Evolutionary conservation across 2,888 invertebrate genomes (phyloP).

Genomic region (Tuta absoluta): DNA sequence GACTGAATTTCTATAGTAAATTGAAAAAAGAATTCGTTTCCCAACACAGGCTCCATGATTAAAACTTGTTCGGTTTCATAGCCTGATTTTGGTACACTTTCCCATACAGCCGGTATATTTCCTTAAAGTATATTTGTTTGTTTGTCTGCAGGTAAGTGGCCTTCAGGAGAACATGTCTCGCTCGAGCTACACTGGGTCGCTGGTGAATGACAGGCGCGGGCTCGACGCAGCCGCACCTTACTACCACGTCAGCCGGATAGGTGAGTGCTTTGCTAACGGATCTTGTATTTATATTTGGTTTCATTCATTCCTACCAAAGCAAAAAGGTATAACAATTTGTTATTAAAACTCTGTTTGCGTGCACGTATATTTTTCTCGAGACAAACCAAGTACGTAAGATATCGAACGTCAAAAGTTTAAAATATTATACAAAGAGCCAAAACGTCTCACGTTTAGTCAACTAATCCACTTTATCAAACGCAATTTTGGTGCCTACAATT

Average conservation of each 20-base stretch:
- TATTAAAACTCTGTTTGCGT: too few species aligned
- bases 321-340: neutral
- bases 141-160: slow-evolving; percentile 23
- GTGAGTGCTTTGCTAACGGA: slow-evolving; percentile 42
- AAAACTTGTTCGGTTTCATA: too few species aligned
- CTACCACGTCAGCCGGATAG: slow-evolving; percentile 45
- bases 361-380: too few species aligned
- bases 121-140: neutral
- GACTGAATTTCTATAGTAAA: too few species aligned
- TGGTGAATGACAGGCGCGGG: neutral
- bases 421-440: too few species aligned
- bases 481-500: neutral
- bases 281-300: too few species aligned
- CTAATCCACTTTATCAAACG: too few species aligned
- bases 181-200: neutral
- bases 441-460: too few species aligned
- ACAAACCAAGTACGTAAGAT: neutral
- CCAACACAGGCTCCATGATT: too few species aligned
- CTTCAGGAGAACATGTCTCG: slow-evolving; percentile 34
- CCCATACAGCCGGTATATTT: too few species aligned
- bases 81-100: too few species aligned
- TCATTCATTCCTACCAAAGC: neutral
- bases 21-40: too few species aligned
- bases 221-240: slow-evolving; percentile 37
- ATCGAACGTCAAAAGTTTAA: neutral